Base-by-base conservation (phyloP, 2,113 vertebrate species). In the Psilopsiagon aymara region DNA sequence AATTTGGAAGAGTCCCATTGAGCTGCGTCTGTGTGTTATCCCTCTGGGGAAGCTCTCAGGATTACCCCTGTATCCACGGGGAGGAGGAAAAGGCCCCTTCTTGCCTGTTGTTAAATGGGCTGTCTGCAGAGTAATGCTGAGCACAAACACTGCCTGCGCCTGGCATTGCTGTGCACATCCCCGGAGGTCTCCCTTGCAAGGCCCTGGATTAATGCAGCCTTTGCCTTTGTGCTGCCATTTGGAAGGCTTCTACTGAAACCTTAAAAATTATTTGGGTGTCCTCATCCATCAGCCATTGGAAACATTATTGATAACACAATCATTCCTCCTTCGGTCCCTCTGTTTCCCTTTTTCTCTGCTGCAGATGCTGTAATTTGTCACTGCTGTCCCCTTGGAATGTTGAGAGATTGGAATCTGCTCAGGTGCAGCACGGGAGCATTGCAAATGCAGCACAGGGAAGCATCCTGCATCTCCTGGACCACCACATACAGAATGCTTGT, bases 211-310 rank as follows among this genome's bases (percentile, higher is more conserved):
- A 59, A 90, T 46, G 13, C 64, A 35, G 14, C 11, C 57, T 80
- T 82, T 78, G 37, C 85, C 69, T 74, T 70, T 80, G 24, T 67
- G 24, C 88, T 88, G 92, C 83, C 18, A 9, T 37, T 93, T 47
- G 66, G 51, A 93, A 43, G 13, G 59, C 60, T 94, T 82, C 88
- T 90, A 25, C 49, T 14, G 81, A 90, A 95, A 83, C 59, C 41
- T 83, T 81, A 81, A 86, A 82, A 76, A 92, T 84, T 69, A 25
- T 78, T 91, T 73, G 80, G 73, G 49, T 86, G 69, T 84, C 80
- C 68, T 92, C 94, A 94, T 95, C 80, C 87, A 90, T 95, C 96
- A 96, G 84, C 76, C 82, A 25, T 85, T 47, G 73, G 91, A 88
- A 95, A 47, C 55, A 6, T 78, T 95, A 94, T 95, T 63, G 93